Evolutionary conservation across 2,113 vertebrate species (phyloP).

Genomic region (Hemicordylus capensis): DNA sequence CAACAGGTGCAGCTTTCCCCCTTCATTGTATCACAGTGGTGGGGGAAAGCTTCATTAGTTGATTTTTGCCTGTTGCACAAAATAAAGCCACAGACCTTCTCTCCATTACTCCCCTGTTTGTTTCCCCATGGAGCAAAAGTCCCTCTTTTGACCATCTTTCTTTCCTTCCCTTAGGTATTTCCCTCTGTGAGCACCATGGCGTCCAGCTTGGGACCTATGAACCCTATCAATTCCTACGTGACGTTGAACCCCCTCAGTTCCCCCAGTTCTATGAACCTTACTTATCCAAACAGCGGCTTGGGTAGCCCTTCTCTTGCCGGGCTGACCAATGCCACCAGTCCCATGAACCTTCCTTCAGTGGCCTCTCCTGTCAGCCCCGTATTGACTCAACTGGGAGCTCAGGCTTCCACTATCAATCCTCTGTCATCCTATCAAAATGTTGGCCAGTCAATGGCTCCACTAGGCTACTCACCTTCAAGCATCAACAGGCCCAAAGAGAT

Average conservation of each 20-base stretch:
- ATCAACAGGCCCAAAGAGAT: conserved; percentile 82
- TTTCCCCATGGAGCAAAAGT: neutral
- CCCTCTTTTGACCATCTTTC: neutral
- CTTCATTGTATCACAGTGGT: no score
- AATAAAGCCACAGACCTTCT: neutral
- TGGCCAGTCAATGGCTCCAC: conserved; percentile 79
- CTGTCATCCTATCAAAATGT: conserved; percentile 83
- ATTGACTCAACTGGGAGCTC: conserved; percentile 76
- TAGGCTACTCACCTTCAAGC: conserved; percentile 67
- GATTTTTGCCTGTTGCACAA: neutral
- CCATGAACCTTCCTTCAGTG: conserved; percentile 77
- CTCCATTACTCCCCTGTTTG: neutral
- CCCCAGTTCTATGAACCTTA: conserved; percentile 80
- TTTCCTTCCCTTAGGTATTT: conserved; percentile 79
- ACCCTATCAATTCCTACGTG: conserved; percentile 90
- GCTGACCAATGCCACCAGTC: conserved; percentile 74
- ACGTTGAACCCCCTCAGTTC: conserved; percentile 84
- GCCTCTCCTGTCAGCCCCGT: conserved; percentile 77
- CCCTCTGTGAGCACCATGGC: conserved; percentile 83
- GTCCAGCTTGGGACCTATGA: conserved; percentile 79
- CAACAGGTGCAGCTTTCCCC: neutral
- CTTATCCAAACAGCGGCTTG: conserved; percentile 75
- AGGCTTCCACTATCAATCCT: conserved; percentile 73
- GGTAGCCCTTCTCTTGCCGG: conserved; percentile 72
- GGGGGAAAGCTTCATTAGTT: neutral